A percentile compares a stretch with the other conserved stretches of the same genome.
Evolutionary conservation across 2,888 invertebrate genomes (phyloP).

Genomic region (Isoperla grammatica): DNA sequence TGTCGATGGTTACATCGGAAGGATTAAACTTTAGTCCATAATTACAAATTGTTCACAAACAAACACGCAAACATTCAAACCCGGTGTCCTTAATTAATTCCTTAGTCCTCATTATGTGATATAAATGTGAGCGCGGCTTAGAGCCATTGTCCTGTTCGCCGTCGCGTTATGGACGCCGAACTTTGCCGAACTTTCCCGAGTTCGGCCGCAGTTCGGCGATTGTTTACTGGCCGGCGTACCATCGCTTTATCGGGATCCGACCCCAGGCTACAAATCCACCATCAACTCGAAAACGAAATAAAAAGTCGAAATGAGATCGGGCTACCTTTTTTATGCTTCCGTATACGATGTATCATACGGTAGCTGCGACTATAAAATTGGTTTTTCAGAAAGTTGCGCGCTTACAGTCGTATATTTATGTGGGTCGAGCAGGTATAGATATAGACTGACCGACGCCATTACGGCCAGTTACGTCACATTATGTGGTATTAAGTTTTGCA

Average conservation of each 20-base stretch:
- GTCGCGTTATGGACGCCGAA: background rate
- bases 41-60: no score
- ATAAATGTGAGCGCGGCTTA: background rate
- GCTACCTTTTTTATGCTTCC: slow-evolving; percentile 18
- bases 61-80: no score
- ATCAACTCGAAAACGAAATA: slow-evolving; percentile 14
- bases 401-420: slow-evolving; percentile 1
- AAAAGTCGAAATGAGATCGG: slow-evolving; percentile 17
- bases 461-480: no score
- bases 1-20: no score
- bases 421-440: background rate
- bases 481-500: no score
- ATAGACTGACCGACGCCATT: no score
- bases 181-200: background rate
- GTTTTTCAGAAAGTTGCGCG: slow-evolving; percentile 21
- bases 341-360: slow-evolving; percentile 22
- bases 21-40: no score
- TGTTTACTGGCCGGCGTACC: slow-evolving; percentile 9
- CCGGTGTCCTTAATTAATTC: no score
- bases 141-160: background rate
- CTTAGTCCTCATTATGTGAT: no score
- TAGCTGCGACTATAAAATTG: slow-evolving; percentile 22
- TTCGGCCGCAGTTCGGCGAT: slow-evolving; percentile 1
- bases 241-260: background rate
- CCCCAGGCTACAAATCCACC: slow-evolving; percentile 9